Percentiles rank a stretch among this genome's conserved stretches.
Conservation (phyloP, 2,113 vertebrate species). For the Zosterops japonicus region DNA sequence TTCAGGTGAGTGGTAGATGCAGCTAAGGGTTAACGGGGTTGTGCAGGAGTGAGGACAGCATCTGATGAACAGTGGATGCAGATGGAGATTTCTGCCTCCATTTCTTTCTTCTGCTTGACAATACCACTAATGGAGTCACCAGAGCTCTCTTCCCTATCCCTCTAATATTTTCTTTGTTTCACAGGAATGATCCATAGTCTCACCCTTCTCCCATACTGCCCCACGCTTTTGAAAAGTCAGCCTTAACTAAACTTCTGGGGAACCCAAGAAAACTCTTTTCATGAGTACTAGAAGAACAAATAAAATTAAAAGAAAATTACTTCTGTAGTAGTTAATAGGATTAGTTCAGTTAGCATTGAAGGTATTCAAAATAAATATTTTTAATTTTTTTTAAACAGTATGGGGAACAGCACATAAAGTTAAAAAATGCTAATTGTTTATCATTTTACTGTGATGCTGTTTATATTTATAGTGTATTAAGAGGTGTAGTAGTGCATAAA, state of each 20-base stretch:
- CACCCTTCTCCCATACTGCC: not conserved
- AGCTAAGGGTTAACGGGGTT: rapidly evolving
- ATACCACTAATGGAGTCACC: not conserved
- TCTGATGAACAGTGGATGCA: not conserved
- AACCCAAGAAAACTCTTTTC: not conserved
- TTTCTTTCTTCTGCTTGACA: not conserved
- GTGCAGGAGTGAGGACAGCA: not conserved
- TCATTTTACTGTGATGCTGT: not conserved
- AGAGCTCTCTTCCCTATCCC: not conserved
- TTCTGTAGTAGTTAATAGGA: not conserved
- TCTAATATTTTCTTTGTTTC: not conserved
- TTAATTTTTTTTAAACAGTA: not conserved
- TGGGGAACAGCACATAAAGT: not conserved
- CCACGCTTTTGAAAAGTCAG: not conserved
- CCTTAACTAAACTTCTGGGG: not conserved
- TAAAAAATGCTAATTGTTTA: not conserved
- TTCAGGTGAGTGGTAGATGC: not conserved
- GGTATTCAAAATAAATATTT: not conserved
- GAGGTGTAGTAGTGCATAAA: not conserved
- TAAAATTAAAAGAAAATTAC: not conserved
- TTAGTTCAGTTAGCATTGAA: not conserved
- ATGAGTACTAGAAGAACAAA: not conserved
- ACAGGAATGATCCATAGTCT: not conserved
- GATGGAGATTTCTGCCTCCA: not conserved
- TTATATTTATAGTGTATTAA: not conserved